Percentiles rank a stretch among this genome's conserved stretches.
phyloP scores from a whole-genome alignment of 2,888 invertebrate genomes.

The Pseudoips prasinana region DNA sequence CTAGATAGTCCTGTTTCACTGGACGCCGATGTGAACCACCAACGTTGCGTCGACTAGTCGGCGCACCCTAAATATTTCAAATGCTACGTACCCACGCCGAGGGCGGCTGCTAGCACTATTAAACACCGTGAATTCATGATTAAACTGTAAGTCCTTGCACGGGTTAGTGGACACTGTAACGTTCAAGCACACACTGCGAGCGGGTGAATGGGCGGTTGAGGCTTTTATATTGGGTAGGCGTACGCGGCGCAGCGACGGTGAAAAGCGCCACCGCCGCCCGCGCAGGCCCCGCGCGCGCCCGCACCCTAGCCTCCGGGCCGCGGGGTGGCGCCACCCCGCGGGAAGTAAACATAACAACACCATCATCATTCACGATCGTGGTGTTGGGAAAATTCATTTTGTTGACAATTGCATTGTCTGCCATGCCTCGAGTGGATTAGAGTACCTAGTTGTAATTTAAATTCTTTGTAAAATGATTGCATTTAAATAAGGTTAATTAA shows the following conservation, averaged over 20 bases:
- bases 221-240: slow-evolving; percentile 78
- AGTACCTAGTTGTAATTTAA: too few species aligned
- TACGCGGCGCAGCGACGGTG: slow-evolving; percentile 63
- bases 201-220: slow-evolving; percentile 78
- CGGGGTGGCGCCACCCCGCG: slow-evolving; percentile 30
- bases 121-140: slow-evolving; percentile 81
- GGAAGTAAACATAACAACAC: slow-evolving; percentile 7
- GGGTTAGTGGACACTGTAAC: slow-evolving; percentile 75
- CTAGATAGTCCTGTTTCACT: slow-evolving; percentile 39
- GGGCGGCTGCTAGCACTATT: slow-evolving; percentile 84
- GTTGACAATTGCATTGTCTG: slow-evolving; percentile 1
- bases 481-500: too few species aligned
- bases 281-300: slow-evolving; percentile 43
- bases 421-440: too few species aligned
- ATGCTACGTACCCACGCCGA: slow-evolving; percentile 86
- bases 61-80: slow-evolving; percentile 72
- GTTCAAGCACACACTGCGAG: slow-evolving; percentile 80
- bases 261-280: slow-evolving; percentile 64
- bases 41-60: slow-evolving; percentile 13
- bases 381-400: slow-evolving; percentile 14
- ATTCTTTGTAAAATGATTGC: too few species aligned
- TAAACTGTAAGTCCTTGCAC: slow-evolving; percentile 76
- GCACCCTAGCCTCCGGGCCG: slow-evolving; percentile 11
- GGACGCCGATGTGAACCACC: slow-evolving; percentile 28
- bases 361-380: slow-evolving; percentile 17